Base-by-base conservation (phyloP, 2,888 invertebrate species). In the Ophion ellenae region DNA sequence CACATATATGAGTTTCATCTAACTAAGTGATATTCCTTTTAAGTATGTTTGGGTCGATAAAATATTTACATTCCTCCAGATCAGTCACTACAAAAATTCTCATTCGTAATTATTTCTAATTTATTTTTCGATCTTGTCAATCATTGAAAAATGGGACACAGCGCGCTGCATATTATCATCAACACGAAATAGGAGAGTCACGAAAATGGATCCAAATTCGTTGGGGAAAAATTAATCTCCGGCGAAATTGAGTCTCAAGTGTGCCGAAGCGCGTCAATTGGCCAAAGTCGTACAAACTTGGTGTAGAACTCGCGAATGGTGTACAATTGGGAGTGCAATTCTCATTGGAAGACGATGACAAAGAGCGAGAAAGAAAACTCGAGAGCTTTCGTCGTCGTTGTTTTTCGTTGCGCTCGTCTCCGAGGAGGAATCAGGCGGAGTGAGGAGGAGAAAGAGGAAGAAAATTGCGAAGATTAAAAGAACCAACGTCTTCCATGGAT, bases 401-500 rank as follows among this genome's bases (percentile, higher is more conserved):
- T 53, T 53, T 53, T 53, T 53, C 14, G 4, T 17, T 5, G 14
- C 14, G 17, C 14, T 53, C 53, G 14, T 53, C 53, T 47, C 11
- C 20, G 4, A 69, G 11, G 4, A 69, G 11, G 32, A 69, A 69
- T 9, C 24, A 47, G 69, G 47, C 40, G 67, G 10, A 40, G 53
- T 24, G 20, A 69, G 24, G n/a, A 40, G n/a, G 20, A 45, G 20
- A 69, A n/a, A 47, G 1, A 32, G 24, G 11, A 61, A 4, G 59
- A 61, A 69, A 78, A 70, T 78, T 36, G 5, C 20, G 28, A 70
- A 59, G 32, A 59, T 59, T 75, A 75, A 81, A 81, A 61, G 32
- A 61, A 69, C 64, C 5, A 36, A 53, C 14, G 36, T 63, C 9
- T 57, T 70, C 32, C 28, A 67, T 59, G 40, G 24, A 45, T 36